Base-by-base conservation (phyloP, 2,113 vertebrate species). In the Hystrix cristata region DNA sequence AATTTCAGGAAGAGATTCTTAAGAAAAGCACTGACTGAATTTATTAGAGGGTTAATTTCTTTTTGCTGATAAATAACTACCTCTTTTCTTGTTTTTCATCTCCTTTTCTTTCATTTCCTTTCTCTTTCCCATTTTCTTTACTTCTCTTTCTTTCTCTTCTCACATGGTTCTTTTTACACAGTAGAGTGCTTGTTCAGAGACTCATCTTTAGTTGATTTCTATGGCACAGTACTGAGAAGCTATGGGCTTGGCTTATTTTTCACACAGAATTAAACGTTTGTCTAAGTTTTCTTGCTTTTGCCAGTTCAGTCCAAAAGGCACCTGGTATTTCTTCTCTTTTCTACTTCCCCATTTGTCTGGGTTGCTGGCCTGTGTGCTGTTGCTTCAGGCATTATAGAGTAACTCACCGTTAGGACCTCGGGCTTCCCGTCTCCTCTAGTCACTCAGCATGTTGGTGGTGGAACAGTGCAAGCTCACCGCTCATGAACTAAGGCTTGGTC, bases 31-130 rank as follows among this genome's bases (percentile, higher is more conserved):
- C 5, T 34, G 31, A 0, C 4, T 83, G 12, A 38, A 62, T 92
- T 78, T 21, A 59, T 83, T 80, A 86, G 34, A 71, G 29, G 91
- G 94, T 94, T 94, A 87, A 86, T 69, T 80, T 57, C 79, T 92
- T 67, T 57, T 59, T 48, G 13, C 16, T 67, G 48, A 57, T 21
- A 86, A 86, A 71, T 88, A 14, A 10, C 23, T 51, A 19, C n/a
- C n/a, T 81, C 43, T 34, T 19, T 31, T 12, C 21, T 82, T 65
- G 14, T 79, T 51, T 67, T 38, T 74, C 46, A 31, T 81, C 16
- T 43, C 2, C 21, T 69, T 13, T 43, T 62, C 31, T 53, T 87
- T 38, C 34, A 34, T 12, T 48, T 67, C 15, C 5, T 18, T 46
- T 51, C 3, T 43, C 16, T 23, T 57, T 59, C 11, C 71, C 38